A percentile compares a stretch with the other conserved stretches of the same genome.
Evolutionary conservation across 1,140 invertebrate genomes (phyloP).

Genomic region (Drosophila kohkoa): DNA sequence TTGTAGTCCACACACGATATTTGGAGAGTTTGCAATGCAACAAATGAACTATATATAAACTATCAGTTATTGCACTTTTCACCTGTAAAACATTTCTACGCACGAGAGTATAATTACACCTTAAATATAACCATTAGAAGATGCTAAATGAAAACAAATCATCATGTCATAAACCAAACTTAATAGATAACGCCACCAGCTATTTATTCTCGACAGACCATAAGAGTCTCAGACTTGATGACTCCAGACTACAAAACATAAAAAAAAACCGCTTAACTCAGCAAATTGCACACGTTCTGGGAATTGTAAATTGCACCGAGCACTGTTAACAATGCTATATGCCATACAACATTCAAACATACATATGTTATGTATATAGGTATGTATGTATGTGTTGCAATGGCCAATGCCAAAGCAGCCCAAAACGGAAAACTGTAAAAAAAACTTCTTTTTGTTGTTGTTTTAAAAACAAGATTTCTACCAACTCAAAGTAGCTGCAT

Average conservation of each 20-base stretch:
- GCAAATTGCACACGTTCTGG: slow-evolving; percentile 73
- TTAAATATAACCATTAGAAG: slow-evolving; percentile 36
- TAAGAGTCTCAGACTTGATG: slow-evolving; percentile 36
- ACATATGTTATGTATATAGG: slow-evolving; percentile 27
- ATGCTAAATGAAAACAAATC: slow-evolving; percentile 36
- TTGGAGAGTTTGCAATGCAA: slow-evolving; percentile 38
- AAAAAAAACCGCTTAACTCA: slow-evolving; percentile 46
- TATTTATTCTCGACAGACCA: slow-evolving; percentile 34
- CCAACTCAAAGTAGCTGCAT: slow-evolving; percentile 37
- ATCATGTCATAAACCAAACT: slow-evolving; percentile 32
- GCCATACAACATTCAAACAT: slow-evolving; percentile 31
- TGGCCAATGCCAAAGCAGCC: slow-evolving; percentile 62
- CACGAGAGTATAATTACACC: slow-evolving; percentile 3
- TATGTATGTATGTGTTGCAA: slow-evolving; percentile 36
- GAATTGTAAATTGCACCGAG: slow-evolving; percentile 68
- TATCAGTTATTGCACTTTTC: slow-evolving; percentile 27
- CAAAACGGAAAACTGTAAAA: slow-evolving; percentile 76
- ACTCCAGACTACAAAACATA: slow-evolving; percentile 32
- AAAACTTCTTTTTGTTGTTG: not conserved
- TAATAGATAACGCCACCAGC: slow-evolving; percentile 45
- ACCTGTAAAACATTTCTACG: slow-evolving; percentile 20
- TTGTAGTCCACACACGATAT: slow-evolving; percentile 35
- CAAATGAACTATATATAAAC: slow-evolving; percentile 27
- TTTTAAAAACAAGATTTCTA: slow-evolving; percentile 66
- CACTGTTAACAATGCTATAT: slow-evolving; percentile 59